Evolutionary conservation across 2,797 vertebrate species (phyloP), one percentile per base, ranked within the genome.

Genomic region (Crenuchus spilurus): DNA sequence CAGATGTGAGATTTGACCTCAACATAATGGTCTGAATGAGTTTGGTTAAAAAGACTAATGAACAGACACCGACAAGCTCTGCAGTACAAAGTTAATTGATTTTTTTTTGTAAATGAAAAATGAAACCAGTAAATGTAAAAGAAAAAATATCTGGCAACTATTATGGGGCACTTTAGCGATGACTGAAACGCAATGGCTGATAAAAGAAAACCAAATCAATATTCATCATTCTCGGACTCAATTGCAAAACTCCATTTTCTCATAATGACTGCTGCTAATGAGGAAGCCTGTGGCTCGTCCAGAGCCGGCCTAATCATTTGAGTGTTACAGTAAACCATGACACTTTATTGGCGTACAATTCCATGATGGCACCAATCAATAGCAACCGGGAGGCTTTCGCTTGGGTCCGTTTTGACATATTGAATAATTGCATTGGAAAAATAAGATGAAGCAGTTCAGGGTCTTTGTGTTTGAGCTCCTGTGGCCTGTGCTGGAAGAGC

Each of bases 211-310:
- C 89, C 80, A 82, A 88, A 86, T 88, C 88, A 85, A 88, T 92
- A 89, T 88, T 89, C 86, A 88, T 89, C 87, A 88, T 89, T 88
- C 83, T 76, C 86, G 87, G 87, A 88, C 86, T 88, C 84, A 83
- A 88, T 90, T 90, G 81, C 84, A 89, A 90, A 90, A 90, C 84
- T 89, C 85, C 75, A 91, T 92, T 90, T 92, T 86, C 88, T 91
- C 84, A 90, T 90, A 91, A 91, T 92, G 88, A 89, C 83, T 86
- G 84, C 81, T 90, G 88, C 89, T 91, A 91, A 92, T 92, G 90
- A 91, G 88, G 88, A 91, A 87, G 86, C 83, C 80, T 48, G 71
- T 67, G 30, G 54, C 70, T 76, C 81, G 84, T 72, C 51, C 3
- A 75, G 71, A 88, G 80, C 79, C 75, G 77, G 82, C 85, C 80